Base-by-base conservation (phyloP, 2,888 invertebrate genomes). In the Dichetophora obliterata region DNA sequence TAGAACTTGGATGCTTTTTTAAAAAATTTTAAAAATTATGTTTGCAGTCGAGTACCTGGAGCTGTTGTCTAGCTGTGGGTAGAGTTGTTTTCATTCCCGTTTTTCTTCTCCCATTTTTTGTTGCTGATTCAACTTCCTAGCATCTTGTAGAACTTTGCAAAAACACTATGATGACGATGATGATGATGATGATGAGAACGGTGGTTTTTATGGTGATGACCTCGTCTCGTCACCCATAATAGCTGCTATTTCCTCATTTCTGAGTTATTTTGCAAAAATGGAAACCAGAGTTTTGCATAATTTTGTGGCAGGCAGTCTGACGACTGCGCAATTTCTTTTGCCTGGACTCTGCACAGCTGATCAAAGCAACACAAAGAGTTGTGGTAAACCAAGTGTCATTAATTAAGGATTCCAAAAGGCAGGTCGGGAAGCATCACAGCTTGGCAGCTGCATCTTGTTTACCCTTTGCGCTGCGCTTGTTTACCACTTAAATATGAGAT, bases 21-120 rank as follows among this genome's bases (percentile, higher is more conserved):
- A 54, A 65, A n/a, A 66, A 74, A 74, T 34, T 74, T 74, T 66
- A 37, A 74, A 43, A 74, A 57, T 74, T 65, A 24, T 54, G 43
- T 66, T 50, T 50, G 68, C 50, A 43, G 43, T 2, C 43, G 14
- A 43, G 43, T 43, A 43, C 11, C 43, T 43, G 43, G 14, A 43
- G 11, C 43, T 43, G 14, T 43, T 43, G 43, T 43, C 6, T 37
- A 37, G 6, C 37, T 37, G 6, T 37, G 37, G 43, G 27, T 6
- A 14, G 0, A 11, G 14, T n/a, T n/a, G 5, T 19, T 19, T 27
- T 59, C 1, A 22, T 57, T 57, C 16, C 16, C 16, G 6, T 54
- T 54, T 9, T 34, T n/a, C 5, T 65, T n/a, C 37, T 37, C 22
- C 5, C 24, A 27, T 68, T n/a, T 48, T 68, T 50, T n/a, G n/a